phyloP scores from a whole-genome alignment of 2,888 invertebrate species.

The Diplazon laetatorius region DNA sequence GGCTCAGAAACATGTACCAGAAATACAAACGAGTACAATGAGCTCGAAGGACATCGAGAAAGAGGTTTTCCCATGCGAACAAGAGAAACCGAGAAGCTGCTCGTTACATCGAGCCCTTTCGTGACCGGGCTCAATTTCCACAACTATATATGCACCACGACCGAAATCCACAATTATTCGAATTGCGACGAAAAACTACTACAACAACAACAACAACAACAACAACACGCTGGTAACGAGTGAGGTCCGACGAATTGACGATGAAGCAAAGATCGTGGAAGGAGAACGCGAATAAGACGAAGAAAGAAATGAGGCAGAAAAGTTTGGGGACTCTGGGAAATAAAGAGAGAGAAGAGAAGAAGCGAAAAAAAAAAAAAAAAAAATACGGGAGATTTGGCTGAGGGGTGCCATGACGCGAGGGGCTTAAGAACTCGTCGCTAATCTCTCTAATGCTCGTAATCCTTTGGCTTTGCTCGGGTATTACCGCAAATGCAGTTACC shows the following conservation, averaged over 20 bases:
- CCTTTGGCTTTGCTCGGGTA: slow-evolving; percentile 78
- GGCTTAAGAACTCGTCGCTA: slow-evolving; percentile 68
- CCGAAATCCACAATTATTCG: slow-evolving; percentile 47
- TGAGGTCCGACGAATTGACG: no score
- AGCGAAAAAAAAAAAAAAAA: slow-evolving; percentile 16
- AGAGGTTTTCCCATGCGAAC: slow-evolving; percentile 51
- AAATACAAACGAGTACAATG: slow-evolving; percentile 30
- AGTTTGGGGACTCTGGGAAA: no score
- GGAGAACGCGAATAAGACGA: slow-evolving; percentile 3
- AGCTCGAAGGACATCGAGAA: slow-evolving; percentile 34
- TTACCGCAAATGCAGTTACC: slow-evolving; percentile 78
- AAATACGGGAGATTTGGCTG: slow-evolving; percentile 50
- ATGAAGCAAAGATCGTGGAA: no score
- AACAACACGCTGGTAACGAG: background rate
- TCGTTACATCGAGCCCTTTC: slow-evolving; percentile 69
- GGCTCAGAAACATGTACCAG: slow-evolving; percentile 36
- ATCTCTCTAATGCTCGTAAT: slow-evolving; percentile 77
- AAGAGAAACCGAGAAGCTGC: slow-evolving; percentile 55
- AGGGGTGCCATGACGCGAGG: slow-evolving; percentile 61
- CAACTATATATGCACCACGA: slow-evolving; percentile 54
- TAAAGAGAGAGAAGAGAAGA: slow-evolving; percentile 25
- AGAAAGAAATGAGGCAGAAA: no score
- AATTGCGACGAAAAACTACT: slow-evolving; percentile 57
- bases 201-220: slow-evolving; percentile 57
- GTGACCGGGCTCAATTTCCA: slow-evolving; percentile 69